Evolutionary conservation across 2,797 vertebrate genomes (phyloP).

Genomic region (Urosaurus nigricauda): DNA sequence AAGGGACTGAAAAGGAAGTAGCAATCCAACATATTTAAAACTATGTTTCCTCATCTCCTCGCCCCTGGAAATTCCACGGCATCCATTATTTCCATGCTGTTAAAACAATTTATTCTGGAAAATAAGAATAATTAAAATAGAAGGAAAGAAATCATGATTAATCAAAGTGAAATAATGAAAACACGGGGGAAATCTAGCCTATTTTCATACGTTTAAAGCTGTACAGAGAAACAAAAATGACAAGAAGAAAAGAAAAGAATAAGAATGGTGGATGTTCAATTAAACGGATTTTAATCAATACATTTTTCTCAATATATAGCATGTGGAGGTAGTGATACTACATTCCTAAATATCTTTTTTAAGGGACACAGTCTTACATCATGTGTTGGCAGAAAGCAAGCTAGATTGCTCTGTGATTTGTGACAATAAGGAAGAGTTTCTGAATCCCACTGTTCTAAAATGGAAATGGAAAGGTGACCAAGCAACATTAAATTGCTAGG

Average conservation of each 20-base stretch:
- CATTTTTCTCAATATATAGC: not conserved
- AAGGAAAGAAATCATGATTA: slow-evolving; percentile 56
- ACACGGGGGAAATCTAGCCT: slow-evolving; percentile 22
- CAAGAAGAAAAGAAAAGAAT: not conserved
- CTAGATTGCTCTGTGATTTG: not conserved
- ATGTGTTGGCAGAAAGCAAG: not conserved
- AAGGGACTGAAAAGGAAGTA: not conserved
- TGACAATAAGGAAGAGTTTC: not conserved
- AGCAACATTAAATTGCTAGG: not conserved
- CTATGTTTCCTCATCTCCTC: not conserved
- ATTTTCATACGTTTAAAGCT: not conserved
- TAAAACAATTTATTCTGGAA: slow-evolving; percentile 71
- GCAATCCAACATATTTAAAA: slow-evolving; percentile 2
- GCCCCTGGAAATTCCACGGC: slow-evolving; percentile 44
- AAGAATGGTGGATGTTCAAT: not conserved
- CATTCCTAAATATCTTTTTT: not conserved
- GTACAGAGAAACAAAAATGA: not conserved
- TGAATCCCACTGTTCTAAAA: not conserved
- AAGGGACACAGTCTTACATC: not conserved
- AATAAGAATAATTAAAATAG: slow-evolving; percentile 64
- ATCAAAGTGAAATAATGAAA: slow-evolving; percentile 60
- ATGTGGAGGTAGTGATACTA: not conserved
- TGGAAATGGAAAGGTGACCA: not conserved
- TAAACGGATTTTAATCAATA: not conserved
- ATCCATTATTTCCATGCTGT: slow-evolving; percentile 67